Conservation (phyloP, 2,113 vertebrate genomes). For the Silurus glanis region DNA sequence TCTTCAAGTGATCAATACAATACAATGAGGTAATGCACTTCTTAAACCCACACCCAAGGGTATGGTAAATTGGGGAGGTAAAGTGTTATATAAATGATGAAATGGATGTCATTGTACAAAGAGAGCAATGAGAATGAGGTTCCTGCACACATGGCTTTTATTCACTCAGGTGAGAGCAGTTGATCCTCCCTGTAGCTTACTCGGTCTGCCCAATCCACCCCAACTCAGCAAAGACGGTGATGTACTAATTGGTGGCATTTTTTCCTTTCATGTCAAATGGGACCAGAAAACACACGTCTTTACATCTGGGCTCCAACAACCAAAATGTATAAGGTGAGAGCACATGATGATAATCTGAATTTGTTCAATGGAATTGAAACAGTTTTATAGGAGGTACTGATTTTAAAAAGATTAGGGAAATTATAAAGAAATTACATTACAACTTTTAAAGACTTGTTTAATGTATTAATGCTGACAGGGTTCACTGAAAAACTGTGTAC, state of each 20-base stretch:
- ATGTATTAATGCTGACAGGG: not conserved
- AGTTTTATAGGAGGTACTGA: not conserved
- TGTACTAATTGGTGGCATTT: not conserved
- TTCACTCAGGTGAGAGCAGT: conserved; percentile 46
- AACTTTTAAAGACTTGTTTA: not conserved
- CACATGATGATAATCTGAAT: not conserved
- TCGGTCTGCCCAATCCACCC: too few species aligned
- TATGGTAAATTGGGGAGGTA: not conserved
- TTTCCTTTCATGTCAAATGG: conserved; percentile 56
- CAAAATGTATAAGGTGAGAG: conserved; percentile 55
- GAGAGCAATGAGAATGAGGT: conserved; percentile 30
- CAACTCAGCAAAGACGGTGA: too few species aligned
- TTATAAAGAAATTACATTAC: not conserved
- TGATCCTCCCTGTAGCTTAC: conserved; percentile 36
- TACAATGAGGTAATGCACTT: not conserved
- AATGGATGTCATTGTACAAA: not conserved
- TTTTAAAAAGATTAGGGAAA: not conserved
- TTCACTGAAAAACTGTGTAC: conserved; percentile 4
- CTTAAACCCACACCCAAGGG: conserved; percentile 9
- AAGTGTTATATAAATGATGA: conserved; percentile 28
- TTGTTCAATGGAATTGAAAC: not conserved
- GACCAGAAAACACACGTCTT: conserved; percentile 43
- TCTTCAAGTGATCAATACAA: not conserved
- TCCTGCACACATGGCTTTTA: conserved; percentile 48
- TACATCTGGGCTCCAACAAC: conserved; percentile 38